Evolutionary conservation across 1,140 invertebrate species (phyloP).

Genomic region (Pseudoatta argentina): DNA sequence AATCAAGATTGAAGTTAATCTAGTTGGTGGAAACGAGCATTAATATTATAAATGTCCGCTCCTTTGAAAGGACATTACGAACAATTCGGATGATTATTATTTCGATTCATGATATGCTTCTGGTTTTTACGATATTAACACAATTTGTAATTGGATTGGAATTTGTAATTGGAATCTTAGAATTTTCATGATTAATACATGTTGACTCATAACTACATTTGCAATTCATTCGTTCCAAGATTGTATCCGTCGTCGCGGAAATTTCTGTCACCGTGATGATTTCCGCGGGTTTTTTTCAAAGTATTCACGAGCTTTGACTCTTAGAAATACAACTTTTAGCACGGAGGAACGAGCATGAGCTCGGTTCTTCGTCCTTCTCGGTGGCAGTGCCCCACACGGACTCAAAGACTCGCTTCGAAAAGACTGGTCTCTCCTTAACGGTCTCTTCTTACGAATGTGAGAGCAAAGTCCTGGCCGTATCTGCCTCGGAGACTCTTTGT

Average conservation of each 20-base stretch:
- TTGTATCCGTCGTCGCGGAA: constrained; percentile 2
- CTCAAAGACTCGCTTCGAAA: constrained; percentile 51
- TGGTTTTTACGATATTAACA: neutral
- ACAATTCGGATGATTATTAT: neutral
- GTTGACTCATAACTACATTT: constrained; percentile 16
- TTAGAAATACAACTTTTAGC: constrained; percentile 11
- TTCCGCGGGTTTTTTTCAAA: constrained; percentile 15
- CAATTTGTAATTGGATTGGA: neutral
- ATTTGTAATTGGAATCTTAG: neutral
- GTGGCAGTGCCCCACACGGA: constrained; percentile 28
- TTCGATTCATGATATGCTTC: neutral
- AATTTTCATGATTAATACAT: constrained; percentile 13
- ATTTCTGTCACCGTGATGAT: neutral
- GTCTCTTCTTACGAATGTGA: constrained; percentile 76
- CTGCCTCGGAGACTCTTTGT: constrained; percentile 50
- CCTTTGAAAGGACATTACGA: neutral
- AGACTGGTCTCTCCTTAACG: constrained; percentile 82
- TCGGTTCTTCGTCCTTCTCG: constrained; percentile 11
- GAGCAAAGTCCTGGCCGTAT: constrained; percentile 70
- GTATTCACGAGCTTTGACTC: constrained; percentile 30
- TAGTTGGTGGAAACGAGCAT: neutral
- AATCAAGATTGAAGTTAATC: too few species aligned
- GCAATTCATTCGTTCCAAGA: neutral
- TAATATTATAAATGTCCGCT: neutral
- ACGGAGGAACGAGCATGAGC: neutral